Evolutionary conservation across 2,888 invertebrate species (phyloP), one percentile per base, ranked within the genome.

Genomic region (Coleophora flavipennella): DNA sequence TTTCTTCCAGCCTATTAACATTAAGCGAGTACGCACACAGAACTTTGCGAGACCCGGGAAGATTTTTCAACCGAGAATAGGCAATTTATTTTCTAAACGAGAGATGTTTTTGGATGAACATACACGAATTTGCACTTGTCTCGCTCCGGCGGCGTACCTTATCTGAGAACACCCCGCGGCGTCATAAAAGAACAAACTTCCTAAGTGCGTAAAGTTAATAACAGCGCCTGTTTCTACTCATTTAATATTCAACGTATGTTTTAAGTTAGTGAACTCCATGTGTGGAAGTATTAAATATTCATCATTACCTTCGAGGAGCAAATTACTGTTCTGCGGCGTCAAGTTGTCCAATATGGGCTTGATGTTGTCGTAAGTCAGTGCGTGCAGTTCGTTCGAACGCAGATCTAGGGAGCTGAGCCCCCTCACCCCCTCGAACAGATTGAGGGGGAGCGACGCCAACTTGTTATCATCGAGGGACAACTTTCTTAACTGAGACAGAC

Each of bases 311-410:
- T 91, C 90, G 45, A 94, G 80, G 57, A 90, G 87, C 67, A 94
- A 88, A 85, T 91, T 89, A 69, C 92, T 91, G 62, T 89, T 89
- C 55, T 79, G 86, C 59, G 91, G 91, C 76, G 90, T 90, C 72
- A 94, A 87, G 75, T 92, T 92, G 69, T 90, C 89, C 72, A 92
- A 86, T 74, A 94, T 90, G 44, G 93, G 93, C 66, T 90, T 88
- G 57, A 92, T 87, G 62, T 92, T 92, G 65, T 91, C 91, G 69
- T 88, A 90, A 57, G 91, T 91, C 69, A 95, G 84, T 39, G 91
- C 91, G 69, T 90, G 90, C 59, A 95, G 87, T 54, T 88, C 86
- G 72, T 95, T 95, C 49, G 90, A 89, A 63, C 92, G 89, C 50
- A 95, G 83, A 75, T 94, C 93, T 59, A 95, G 84, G 52, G 91